Base-by-base conservation (phyloP, 2,888 invertebrate genomes). In the Trachelus tabidus region DNA sequence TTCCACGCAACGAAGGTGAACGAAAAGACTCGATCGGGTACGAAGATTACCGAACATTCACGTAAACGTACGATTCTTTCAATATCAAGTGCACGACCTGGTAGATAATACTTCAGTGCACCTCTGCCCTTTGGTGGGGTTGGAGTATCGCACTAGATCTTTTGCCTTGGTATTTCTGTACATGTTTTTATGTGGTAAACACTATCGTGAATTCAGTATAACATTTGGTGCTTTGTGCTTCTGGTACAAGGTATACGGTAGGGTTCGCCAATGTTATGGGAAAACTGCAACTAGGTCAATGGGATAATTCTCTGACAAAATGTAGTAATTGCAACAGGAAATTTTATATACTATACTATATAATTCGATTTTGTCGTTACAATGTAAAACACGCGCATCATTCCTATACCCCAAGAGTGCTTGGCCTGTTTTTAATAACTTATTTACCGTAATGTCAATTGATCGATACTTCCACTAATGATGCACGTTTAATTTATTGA, bases 61-160 rank as follows among this genome's bases (percentile, higher is more conserved):
- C 73, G 74, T 31, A 77, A 79, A 73, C 80, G 76, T 75, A 79
- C 75, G 69, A 34, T 30, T 78, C 80, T 85, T 88, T 88, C 87
- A 88, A 88, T 88, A 88, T 88, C 87, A 88, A 88, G 87, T 88
- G 87, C 87, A 87, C 85, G 87, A 87, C 85, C 77, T 81, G 79
- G 76, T 76, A 73, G 74, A 74, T 12, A 34, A 34, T 71, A 34
- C 71, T 31, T 71, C 71, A 71, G 71, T 71, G 71, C 71, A 71
- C 23, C 71, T 31, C 33, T 71, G 71, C 71, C 33, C 31, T 71
- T 71, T 34, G 71, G 71, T 33, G 71, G 12, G 33, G 56, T 9
- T 23, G 23, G 56, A 56, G 56, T 56, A 56, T 56, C 23, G 23
- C 15, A 23, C 23, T 56, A 23, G 56, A 56, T 56, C 23, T 23